A percentile compares a stretch with the other conserved stretches of the same genome.
These are phyloP conservation scores for Columba janthina DNA, from an alignment of 2,113 vertebrate genomes.

Conservation along the genomic window DNA sequence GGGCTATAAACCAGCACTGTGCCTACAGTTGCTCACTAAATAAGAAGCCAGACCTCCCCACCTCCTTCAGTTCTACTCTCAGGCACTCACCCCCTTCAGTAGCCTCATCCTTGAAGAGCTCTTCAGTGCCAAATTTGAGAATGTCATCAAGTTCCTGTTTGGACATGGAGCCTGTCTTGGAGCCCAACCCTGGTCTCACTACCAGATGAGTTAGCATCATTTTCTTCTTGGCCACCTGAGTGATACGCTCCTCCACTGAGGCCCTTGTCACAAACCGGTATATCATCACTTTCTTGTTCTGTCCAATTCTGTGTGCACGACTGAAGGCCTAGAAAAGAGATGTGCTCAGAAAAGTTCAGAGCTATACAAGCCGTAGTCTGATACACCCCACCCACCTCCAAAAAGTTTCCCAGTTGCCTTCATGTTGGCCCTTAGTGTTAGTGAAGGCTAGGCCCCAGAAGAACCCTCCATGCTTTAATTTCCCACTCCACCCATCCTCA, in stretches of 20 bases:
- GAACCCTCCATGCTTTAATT: neutral
- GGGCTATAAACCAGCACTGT: neutral
- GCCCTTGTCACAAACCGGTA: conserved; percentile 98
- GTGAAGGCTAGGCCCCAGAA: neutral
- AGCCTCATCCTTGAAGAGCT: conserved; percentile 93
- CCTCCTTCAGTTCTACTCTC: neutral
- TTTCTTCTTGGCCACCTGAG: conserved; percentile 99
- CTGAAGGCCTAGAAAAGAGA: conserved; percentile 88
- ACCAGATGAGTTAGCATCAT: conserved; percentile 99
- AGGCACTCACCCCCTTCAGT: conserved; percentile 83
- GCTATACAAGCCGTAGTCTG: neutral
- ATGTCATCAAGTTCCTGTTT: conserved; percentile 99
- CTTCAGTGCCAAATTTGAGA: conserved; percentile 97
- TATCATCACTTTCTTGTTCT: conserved; percentile 99
- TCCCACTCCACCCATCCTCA: neutral
- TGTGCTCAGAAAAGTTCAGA: neutral
- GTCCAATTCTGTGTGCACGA: conserved; percentile 96
- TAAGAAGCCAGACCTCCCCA: neutral
- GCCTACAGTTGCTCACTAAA: neutral
- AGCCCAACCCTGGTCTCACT: conserved; percentile 93
- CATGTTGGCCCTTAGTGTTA: neutral
- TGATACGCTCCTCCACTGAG: conserved; percentile 97
- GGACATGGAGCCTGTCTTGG: conserved; percentile 98
- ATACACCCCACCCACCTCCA: neutral
- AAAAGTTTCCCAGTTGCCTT: neutral